phyloP scores from a whole-genome alignment of 2,113 vertebrate genomes.

The Campylomormyrus numenius region DNA sequence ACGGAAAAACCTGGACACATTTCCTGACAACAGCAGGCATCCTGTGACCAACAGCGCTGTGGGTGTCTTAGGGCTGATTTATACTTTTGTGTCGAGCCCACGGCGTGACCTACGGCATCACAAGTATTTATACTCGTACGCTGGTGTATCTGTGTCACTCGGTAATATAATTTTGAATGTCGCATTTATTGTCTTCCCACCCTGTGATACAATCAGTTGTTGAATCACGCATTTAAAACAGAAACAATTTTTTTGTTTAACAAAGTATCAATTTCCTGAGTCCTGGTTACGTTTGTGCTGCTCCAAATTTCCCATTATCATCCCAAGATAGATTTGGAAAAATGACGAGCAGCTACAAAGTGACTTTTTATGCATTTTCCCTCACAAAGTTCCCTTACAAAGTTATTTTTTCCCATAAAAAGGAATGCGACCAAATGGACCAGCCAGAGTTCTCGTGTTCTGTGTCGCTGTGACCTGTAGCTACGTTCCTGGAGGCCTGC shows the following conservation, averaged over 20 bases:
- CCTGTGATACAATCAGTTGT: neutral
- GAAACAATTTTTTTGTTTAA: neutral
- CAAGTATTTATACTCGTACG: neutral
- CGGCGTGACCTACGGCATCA: neutral
- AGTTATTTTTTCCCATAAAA: neutral
- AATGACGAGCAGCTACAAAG: neutral
- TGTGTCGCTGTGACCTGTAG: neutral
- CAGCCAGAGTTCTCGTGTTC: neutral
- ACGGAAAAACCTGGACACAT: neutral
- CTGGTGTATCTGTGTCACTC: neutral
- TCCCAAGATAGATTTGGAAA: neutral
- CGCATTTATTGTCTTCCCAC: neutral
- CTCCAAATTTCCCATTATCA: neutral
- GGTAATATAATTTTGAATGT: neutral
- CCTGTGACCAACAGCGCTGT: neutral
- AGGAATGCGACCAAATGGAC: neutral
- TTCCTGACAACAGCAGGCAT: neutral
- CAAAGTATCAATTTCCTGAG: neutral
- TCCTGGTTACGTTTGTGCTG: neutral
- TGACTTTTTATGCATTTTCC: neutral
- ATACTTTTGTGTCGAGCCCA: neutral
- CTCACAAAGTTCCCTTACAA: neutral
- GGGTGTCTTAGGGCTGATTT: neutral
- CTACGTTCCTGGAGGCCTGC: neutral
- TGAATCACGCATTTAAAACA: neutral